phyloP scores from a whole-genome alignment of 2,797 vertebrate species.

The Odontamblyopus lacepedii region DNA sequence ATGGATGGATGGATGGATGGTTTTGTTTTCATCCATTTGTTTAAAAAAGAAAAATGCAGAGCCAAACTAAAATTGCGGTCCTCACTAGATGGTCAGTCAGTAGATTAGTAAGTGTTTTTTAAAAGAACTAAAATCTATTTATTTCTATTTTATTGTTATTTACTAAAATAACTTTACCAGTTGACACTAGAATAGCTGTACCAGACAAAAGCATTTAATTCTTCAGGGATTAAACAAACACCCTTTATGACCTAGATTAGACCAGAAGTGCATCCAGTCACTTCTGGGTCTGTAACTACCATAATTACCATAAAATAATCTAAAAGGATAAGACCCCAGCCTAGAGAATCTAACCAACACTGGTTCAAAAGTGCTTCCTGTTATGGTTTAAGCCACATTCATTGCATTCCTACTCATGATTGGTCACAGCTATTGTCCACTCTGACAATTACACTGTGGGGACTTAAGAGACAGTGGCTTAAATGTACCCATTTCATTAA shows the following conservation, averaged over 20 bases:
- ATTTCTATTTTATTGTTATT: no score
- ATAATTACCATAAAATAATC: neutral
- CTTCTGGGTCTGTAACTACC: neutral
- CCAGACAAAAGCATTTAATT: no score
- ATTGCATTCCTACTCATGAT: neutral
- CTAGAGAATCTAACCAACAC: neutral
- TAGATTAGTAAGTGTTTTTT: no score
- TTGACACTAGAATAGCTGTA: no score
- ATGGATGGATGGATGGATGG: no score
- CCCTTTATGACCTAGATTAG: neutral
- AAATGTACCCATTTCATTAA: neutral
- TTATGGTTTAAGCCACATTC: neutral
- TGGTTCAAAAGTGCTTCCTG: neutral
- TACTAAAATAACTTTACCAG: no score
- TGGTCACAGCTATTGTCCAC: no score
- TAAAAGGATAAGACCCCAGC: neutral
- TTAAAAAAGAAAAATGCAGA: constrained; percentile 15
- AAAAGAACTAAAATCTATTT: no score
- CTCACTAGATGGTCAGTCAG: constrained; percentile 14
- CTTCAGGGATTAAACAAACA: no score
- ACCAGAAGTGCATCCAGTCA: neutral
- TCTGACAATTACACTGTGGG: neutral
- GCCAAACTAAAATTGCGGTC: constrained; percentile 54
- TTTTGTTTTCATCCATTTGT: no score
- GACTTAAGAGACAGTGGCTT: neutral